These are phyloP conservation scores for Trissonchulus latispiculum DNA, from an alignment of 2,888 invertebrate species.

Conservation along the genomic window DNA sequence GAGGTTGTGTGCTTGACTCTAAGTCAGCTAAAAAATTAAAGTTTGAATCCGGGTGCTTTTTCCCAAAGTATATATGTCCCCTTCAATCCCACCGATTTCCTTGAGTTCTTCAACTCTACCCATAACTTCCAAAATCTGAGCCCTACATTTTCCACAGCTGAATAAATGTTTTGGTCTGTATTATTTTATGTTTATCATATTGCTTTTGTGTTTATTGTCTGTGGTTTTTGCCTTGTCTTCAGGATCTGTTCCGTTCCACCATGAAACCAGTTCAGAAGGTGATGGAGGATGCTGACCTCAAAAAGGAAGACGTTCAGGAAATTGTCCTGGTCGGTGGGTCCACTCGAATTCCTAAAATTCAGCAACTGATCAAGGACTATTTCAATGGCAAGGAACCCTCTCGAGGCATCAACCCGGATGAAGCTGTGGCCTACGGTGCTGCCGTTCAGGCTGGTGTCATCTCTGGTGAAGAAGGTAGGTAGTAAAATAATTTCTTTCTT, in stretches of 20 bases:
- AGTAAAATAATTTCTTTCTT: too few species aligned
- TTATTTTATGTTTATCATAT: slow-evolving; percentile 7
- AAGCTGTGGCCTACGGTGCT: slow-evolving; percentile 96
- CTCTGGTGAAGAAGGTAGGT: slow-evolving; percentile 77
- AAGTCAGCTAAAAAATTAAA: too few species aligned
- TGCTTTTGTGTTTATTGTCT: too few species aligned
- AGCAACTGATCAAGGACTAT: slow-evolving; percentile 55
- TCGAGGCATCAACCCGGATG: slow-evolving; percentile 95
- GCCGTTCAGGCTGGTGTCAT: slow-evolving; percentile 97
- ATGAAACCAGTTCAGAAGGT: slow-evolving; percentile 91
- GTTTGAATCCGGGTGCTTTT: too few species aligned
- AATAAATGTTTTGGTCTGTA: slow-evolving; percentile 8
- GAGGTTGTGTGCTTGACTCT: too few species aligned
- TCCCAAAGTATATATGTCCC: too few species aligned
- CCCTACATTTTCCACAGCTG: not conserved
- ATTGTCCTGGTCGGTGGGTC: slow-evolving; percentile 98
- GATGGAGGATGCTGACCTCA: slow-evolving; percentile 96
- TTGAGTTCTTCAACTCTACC: too few species aligned
- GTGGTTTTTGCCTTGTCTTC: too few species aligned
- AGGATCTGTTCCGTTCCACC: slow-evolving; percentile 63
- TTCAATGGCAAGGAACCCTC: slow-evolving; percentile 97
- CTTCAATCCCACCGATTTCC: too few species aligned
- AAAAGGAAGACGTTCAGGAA: slow-evolving; percentile 94
- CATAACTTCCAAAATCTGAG: too few species aligned
- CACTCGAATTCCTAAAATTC: slow-evolving; percentile 96